Evolutionary conservation across 1,140 invertebrate species (phyloP).

Genomic region (Drosophila parabipectinata): DNA sequence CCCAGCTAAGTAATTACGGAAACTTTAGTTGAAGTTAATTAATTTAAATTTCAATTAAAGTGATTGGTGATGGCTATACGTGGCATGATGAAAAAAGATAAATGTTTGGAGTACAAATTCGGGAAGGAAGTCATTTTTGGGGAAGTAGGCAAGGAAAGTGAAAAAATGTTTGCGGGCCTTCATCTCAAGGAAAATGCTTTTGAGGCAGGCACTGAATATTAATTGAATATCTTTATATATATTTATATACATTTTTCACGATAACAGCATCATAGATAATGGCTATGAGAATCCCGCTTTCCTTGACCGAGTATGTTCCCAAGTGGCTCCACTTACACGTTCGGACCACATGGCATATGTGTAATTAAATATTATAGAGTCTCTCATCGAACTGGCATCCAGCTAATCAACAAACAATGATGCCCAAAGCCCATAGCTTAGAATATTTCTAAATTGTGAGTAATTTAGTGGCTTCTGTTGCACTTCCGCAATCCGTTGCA

Average conservation of each 20-base stretch:
- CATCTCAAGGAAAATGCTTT: not conserved
- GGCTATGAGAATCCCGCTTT: slow-evolving; percentile 37
- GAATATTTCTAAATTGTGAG: slow-evolving; percentile 19
- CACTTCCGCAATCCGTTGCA: slow-evolving; percentile 66
- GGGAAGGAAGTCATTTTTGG: not conserved
- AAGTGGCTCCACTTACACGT: slow-evolving; percentile 8
- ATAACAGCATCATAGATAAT: slow-evolving; percentile 24
- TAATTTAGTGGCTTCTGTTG: slow-evolving; percentile 46
- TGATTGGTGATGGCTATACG: not conserved
- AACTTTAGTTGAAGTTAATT: slow-evolving; percentile 53
- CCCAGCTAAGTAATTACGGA: slow-evolving; percentile 55
- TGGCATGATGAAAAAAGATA: not conserved
- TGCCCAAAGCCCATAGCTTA: slow-evolving; percentile 14
- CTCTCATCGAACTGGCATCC: not conserved
- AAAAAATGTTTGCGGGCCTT: not conserved
- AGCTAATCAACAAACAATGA: slow-evolving; percentile 60
- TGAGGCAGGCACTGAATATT: slow-evolving; percentile 6
- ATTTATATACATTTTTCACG: slow-evolving; percentile 7
- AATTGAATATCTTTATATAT: slow-evolving; percentile 5
- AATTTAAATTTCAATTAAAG: slow-evolving; percentile 51
- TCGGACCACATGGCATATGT: slow-evolving; percentile 45
- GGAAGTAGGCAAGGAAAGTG: not conserved
- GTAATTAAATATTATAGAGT: slow-evolving; percentile 26
- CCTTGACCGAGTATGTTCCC: slow-evolving; percentile 36
- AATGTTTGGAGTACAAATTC: not conserved